Conservation (phyloP, 1,140 invertebrate genomes). For the Drosophila nasuta region DNA sequence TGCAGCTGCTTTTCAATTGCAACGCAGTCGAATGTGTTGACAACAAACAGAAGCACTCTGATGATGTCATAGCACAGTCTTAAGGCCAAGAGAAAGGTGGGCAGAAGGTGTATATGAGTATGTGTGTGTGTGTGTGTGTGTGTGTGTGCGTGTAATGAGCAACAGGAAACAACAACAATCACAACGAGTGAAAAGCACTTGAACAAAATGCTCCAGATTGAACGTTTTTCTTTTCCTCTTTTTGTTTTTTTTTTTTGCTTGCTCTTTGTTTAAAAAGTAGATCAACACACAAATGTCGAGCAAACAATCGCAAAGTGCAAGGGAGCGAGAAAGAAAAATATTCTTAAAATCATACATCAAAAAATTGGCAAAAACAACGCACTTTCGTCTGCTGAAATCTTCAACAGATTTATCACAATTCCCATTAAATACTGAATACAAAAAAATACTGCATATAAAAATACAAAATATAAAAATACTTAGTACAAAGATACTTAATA, state of each 20-base stretch:
- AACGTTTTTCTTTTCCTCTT: background rate
- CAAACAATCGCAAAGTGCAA: slow-evolving; percentile 10
- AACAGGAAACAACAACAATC: slow-evolving; percentile 24
- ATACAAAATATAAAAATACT: too few species aligned
- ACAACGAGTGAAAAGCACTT: background rate
- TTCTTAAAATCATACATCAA: too few species aligned
- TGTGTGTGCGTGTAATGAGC: slow-evolving; percentile 26
- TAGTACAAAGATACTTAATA: too few species aligned
- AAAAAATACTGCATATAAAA: too few species aligned
- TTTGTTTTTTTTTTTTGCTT: too few species aligned
- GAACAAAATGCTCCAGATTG: slow-evolving; percentile 10
- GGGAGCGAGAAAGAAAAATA: background rate
- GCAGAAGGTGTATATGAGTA: slow-evolving; percentile 10
- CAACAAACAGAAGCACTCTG: slow-evolving; percentile 18
- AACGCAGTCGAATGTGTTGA: slow-evolving; percentile 22
- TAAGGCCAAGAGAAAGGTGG: background rate
- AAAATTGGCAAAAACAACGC: too few species aligned
- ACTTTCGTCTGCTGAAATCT: too few species aligned
- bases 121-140: slow-evolving; percentile 10
- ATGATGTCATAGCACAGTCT: slow-evolving; percentile 7
- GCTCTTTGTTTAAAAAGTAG: slow-evolving; percentile 6
- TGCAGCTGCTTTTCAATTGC: slow-evolving; percentile 15
- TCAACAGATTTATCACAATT: too few species aligned
- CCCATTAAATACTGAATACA: too few species aligned
- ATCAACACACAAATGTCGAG: slow-evolving; percentile 13